Base-by-base conservation (phyloP, 1,140 invertebrate species). In the Kradibia gibbosae region DNA sequence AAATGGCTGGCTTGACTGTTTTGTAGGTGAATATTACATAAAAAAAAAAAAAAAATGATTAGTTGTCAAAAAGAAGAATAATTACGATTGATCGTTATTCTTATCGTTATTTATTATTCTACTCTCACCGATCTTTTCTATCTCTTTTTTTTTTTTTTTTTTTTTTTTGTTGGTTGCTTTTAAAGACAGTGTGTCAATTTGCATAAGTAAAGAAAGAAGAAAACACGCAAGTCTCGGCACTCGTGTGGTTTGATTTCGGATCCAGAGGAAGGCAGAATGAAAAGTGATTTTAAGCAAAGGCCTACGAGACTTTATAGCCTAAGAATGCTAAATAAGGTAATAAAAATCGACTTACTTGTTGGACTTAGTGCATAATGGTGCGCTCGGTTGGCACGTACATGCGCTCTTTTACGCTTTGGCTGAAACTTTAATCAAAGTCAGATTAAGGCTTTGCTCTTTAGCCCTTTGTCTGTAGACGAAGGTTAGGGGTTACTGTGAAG, bases 381-480 rank as follows among this genome's bases (percentile, higher is more conserved):
- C 50, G 17, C 11, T 42, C 48, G 28, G 75, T 78, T 76, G 53
- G 74, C 57, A 57, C 53, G 22, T 57, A 57, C 48, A 22, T 72
- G 82, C 81, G 72, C 80, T 82, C 83, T 83, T 84, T 84, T 84
- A 85, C 83, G 80, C 84, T 81, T 86, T 80, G 83, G 70, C 82
- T 84, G 84, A 86, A 86, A 86, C 83, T 86, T 86, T 86, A 86
- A 86, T 86, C 86, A 86, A 86, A 86, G 84, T 86, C 86, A 86
- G 86, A 86, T 86, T 86, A 86, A 85, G 85, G 70, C 45, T 55
- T 17, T 50, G 65, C 31, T 67, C 25, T 48, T 45, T 36, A 62
- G 36, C 76, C 76, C 75, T 67, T 48, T 42, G 74, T 65, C 48
- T 78, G 39, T 50, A 53, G 20, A 50, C 25, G 39, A 8, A 25